phyloP scores from a whole-genome alignment of 2,797 vertebrate genomes.

The Manis pentadactyla region DNA sequence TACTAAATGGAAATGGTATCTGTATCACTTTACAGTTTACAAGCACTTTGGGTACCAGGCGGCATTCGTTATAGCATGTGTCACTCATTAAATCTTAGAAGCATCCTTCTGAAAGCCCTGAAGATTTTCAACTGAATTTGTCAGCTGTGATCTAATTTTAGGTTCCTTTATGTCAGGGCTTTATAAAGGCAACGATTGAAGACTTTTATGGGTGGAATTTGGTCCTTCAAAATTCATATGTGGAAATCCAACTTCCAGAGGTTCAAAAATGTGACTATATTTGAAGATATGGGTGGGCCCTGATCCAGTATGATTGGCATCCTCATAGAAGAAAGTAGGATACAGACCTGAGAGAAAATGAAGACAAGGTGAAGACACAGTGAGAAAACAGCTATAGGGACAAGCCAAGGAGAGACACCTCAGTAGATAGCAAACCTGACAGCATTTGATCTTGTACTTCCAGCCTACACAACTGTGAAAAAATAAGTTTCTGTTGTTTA shows the following conservation, averaged over 20 bases:
- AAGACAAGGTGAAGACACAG: not conserved
- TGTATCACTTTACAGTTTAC: not conserved
- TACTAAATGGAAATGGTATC: not conserved
- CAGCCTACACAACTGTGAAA: not conserved
- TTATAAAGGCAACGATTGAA: not conserved
- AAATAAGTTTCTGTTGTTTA: not conserved
- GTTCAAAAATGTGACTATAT: not conserved
- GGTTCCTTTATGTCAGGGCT: not conserved
- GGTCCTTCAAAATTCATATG: not conserved
- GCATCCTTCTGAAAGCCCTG: not conserved
- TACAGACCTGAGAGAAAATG: not conserved
- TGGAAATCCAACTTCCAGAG: not conserved
- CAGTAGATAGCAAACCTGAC: not conserved
- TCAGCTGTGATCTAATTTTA: not conserved
- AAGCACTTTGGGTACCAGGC: not conserved
- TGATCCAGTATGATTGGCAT: not conserved
- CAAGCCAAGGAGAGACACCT: not conserved
- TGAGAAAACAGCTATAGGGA: not conserved
- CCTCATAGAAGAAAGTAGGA: not conserved
- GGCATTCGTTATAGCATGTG: not conserved
- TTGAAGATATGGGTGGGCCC: not conserved
- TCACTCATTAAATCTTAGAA: not conserved
- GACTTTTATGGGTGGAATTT: not conserved
- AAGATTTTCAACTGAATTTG: not conserved
- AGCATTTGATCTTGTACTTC: not conserved